Conservation (phyloP, 2,888 invertebrate genomes). For the Agapetus fuscipes region DNA sequence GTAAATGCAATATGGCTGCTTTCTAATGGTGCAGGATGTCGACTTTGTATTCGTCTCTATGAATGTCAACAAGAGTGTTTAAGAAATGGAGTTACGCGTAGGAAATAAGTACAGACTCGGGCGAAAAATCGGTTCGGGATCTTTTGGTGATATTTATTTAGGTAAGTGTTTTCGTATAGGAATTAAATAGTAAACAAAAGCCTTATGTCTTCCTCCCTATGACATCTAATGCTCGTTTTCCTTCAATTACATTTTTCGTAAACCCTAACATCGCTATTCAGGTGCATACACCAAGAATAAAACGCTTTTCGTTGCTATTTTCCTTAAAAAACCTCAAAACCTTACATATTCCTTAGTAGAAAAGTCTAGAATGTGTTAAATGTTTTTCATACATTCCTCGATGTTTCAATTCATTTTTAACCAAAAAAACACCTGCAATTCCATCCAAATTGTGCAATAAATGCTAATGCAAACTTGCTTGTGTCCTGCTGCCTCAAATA, state of each 20-base stretch:
- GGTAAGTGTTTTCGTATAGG: constrained; percentile 49
- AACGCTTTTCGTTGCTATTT: too few relatives aligned
- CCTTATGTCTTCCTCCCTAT: constrained; percentile 6
- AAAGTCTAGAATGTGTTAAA: too few relatives aligned
- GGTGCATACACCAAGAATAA: too few relatives aligned
- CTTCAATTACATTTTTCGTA: not conserved
- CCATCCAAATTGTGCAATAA: too few relatives aligned
- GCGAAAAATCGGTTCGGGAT: constrained; percentile 97
- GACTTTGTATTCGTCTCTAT: constrained; percentile 16
- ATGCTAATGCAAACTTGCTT: too few relatives aligned
- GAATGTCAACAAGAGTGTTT: constrained; percentile 17
- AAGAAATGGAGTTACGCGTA: constrained; percentile 81
- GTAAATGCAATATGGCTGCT: constrained; percentile 19
- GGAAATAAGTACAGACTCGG: constrained; percentile 98
- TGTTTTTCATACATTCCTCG: too few relatives aligned
- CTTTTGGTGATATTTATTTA: constrained; percentile 99
- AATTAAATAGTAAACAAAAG: constrained; percentile 17
- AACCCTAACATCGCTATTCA: too few relatives aligned
- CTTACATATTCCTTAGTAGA: too few relatives aligned
- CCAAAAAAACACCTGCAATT: too few relatives aligned
- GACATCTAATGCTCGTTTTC: constrained; percentile 13
- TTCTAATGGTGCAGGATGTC: constrained; percentile 17
- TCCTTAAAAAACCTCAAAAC: too few relatives aligned
- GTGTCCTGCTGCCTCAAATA: too few relatives aligned
- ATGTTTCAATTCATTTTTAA: too few relatives aligned